Conservation (phyloP, 2,888 invertebrate species). For the Pteria penguin region DNA sequence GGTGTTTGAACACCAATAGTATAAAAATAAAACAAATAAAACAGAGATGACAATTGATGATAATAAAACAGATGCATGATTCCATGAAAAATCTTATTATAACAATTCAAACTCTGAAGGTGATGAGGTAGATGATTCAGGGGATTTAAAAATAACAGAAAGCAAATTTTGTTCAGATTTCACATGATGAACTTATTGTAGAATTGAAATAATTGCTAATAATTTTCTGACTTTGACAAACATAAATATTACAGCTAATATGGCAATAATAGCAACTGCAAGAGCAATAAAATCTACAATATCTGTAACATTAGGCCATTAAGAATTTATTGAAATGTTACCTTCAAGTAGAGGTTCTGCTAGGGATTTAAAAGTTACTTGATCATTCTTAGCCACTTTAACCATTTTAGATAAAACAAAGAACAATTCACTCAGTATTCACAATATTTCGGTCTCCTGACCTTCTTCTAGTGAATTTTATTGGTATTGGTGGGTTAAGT, state of each 20-base stretch:
- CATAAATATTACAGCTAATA: no score
- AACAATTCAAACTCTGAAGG: no score
- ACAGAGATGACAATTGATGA: no score
- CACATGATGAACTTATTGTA: neutral
- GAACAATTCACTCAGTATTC: no score
- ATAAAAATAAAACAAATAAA: no score
- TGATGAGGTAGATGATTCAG: no score
- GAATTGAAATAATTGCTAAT: neutral
- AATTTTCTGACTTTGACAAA: neutral
- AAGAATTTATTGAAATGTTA: slow-evolving; percentile 20
- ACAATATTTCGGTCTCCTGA: no score
- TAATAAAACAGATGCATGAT: no score
- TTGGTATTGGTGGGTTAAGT: no score
- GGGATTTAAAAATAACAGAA: neutral
- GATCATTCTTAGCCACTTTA: slow-evolving; percentile 38
- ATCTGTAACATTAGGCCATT: slow-evolving; percentile 22
- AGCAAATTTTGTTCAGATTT: neutral
- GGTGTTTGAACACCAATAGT: no score
- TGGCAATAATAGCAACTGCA: neutral
- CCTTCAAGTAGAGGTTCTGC: slow-evolving; percentile 41
- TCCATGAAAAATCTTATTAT: neutral
- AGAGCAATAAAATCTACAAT: neutral
- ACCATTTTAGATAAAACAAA: slow-evolving; percentile 40
- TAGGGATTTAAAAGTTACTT: slow-evolving; percentile 32
- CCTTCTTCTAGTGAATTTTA: no score